Evolutionary conservation across 64 coral and sea anemone genomes (phyloP), one percentile per base, ranked within the genome.

Genomic region (Cladopsammia gracilis): DNA sequence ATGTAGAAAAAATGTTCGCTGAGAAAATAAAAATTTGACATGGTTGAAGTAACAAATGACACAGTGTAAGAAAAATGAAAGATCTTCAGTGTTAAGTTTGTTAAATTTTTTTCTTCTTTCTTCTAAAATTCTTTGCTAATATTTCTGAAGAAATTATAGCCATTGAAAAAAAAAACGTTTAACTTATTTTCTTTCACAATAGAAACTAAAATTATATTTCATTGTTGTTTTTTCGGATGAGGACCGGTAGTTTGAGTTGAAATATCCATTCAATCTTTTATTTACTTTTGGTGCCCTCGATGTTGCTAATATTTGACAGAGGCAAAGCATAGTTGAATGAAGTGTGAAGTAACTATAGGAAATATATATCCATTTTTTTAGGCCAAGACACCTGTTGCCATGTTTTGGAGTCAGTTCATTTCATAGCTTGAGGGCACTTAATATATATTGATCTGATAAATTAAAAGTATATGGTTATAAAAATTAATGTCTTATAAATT

Each of bases 41-140:
- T 54, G 18, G 50, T 56, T 77, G 48, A 57, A 77, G 50, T 77
- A 77, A 77, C 56, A 54, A 34, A 57, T 76, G 47, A 76, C 71
- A 74, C 48, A 9, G 20, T 11, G 23, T 7, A 20, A 67, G 19
- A 84, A 84, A 68, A n/a, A 67, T 84, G 80, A 84, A 48, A 46
- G 80, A 48, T n/a, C 42, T 13, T 49, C 0, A 48, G 49, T 15
- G 7, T 64, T 75, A 5, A 48, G 48, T 82, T 84, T 51, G 16
- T 45, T 26, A 19, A 20, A 24, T 12, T 46, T 46, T 20, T 82
- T 62, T 46, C 14, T 46, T 46, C 25, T 16, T 22, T 19, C 20
- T 13, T 77, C 5, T 64, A 64, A n/a, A 64, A 64, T 82, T 13
- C 18, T 46, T 46, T 19, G 15, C 7, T 1, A 13, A 14, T 34